Evolutionary conservation across 2,113 vertebrate genomes (phyloP).

Genomic region (Dinomys branickii): DNA sequence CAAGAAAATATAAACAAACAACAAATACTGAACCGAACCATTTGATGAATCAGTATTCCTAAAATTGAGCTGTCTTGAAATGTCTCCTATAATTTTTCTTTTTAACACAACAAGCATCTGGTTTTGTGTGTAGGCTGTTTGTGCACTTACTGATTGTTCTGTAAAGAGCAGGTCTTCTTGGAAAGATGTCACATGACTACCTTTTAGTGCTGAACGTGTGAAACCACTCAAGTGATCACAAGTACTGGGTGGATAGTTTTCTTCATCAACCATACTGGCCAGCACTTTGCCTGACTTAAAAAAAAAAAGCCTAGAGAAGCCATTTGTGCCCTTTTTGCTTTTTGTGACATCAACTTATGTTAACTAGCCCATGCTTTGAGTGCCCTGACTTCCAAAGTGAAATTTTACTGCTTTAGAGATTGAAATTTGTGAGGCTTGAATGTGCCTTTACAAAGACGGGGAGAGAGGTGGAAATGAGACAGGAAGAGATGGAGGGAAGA

Average conservation of each 20-base stretch:
- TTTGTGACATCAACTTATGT: not conserved
- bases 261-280: not conserved
- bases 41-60: not conserved
- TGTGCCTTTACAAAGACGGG: fast-evolving
- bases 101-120: not conserved
- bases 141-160: not conserved
- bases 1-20: not conserved
- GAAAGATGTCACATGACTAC: not conserved
- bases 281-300: not conserved
- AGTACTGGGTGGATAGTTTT: not conserved
- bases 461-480: not conserved
- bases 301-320: not conserved
- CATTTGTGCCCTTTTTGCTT: not conserved
- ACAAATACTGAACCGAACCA: not conserved
- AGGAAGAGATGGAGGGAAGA: not conserved
- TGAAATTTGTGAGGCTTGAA: not conserved
- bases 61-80: not conserved
- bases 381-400: not conserved
- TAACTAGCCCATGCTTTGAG: not conserved
- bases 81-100: not conserved
- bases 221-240: not conserved
- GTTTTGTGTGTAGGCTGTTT: not conserved
- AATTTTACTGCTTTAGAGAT: not conserved
- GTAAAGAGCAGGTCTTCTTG: not conserved
- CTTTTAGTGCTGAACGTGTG: not conserved